These are phyloP conservation scores for Microplitis deprimator DNA, from an alignment of 2,888 invertebrate species.

Conservation along the genomic window DNA sequence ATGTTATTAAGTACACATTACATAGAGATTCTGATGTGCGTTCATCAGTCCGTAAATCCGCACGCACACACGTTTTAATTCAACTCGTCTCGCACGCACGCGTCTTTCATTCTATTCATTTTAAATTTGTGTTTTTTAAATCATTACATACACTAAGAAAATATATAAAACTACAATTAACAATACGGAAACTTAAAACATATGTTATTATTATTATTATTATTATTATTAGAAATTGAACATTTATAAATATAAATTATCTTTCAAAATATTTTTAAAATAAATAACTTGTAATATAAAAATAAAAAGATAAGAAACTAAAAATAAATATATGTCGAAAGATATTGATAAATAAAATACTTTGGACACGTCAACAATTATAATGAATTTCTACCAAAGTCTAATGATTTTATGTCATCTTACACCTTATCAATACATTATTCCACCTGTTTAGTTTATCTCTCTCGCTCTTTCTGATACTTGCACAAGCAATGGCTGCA, in stretches of 20 bases:
- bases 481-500: conserved; percentile 35
- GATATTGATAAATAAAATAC: neutral
- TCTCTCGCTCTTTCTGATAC: conserved; percentile 5
- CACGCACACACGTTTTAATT: conserved; percentile 21
- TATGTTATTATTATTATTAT: neutral
- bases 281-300: neutral
- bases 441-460: conserved; percentile 20
- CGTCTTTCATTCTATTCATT: conserved; percentile 20
- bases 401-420: neutral
- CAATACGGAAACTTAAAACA: neutral
- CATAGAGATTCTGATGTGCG: conserved; percentile 29
- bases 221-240: neutral
- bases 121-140: conserved; percentile 3
- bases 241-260: neutral
- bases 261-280: neutral
- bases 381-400: neutral
- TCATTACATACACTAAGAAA: conserved; percentile 23
- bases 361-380: neutral
- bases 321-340: conserved; percentile 3
- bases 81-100: conserved; percentile 34
- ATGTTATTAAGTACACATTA: conserved; percentile 30
- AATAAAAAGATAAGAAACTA: neutral
- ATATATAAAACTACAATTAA: conserved; percentile 13
- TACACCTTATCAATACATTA: conserved; percentile 9
- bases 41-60: conserved; percentile 39